Conservation (phyloP, 1,140 invertebrate species). For the Stegodyphus dumicola region DNA sequence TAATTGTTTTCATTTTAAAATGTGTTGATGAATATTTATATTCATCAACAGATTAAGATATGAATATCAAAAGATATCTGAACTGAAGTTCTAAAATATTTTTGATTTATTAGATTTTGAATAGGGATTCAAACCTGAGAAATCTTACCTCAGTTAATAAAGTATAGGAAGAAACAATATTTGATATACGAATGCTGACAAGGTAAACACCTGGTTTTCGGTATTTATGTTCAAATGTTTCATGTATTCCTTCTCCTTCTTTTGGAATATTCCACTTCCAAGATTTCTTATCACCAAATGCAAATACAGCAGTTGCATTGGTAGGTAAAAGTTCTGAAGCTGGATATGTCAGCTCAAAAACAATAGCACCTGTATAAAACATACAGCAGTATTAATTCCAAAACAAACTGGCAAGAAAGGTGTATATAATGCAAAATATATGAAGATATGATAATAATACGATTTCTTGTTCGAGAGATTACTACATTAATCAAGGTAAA, state of each 20-base stretch:
- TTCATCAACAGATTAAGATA: too few species aligned
- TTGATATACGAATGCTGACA: conserved; percentile 63
- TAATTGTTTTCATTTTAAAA: too few species aligned
- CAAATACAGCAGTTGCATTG: conserved; percentile 63
- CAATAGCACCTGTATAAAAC: conserved; percentile 52
- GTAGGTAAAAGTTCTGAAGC: conserved; percentile 62
- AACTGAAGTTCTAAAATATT: too few species aligned
- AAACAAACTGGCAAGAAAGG: too few species aligned
- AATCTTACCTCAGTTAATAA: conserved; percentile 61
- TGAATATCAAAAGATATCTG: too few species aligned
- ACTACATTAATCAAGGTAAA: too few species aligned
- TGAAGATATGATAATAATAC: too few species aligned
- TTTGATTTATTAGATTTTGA: too few species aligned
- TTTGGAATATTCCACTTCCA: conserved; percentile 63
- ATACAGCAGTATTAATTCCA: too few species aligned
- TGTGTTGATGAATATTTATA: too few species aligned
- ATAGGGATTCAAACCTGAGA: neutral
- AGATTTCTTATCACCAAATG: conserved; percentile 63
- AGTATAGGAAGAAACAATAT: conserved; percentile 62
- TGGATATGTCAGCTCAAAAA: conserved; percentile 62
- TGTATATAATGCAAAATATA: too few species aligned
- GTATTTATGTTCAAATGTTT: conserved; percentile 63
- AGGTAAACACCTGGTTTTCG: conserved; percentile 63
- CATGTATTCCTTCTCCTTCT: conserved; percentile 56
- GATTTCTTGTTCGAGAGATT: too few species aligned